Evolutionary conservation across 2,888 invertebrate species (phyloP), one percentile per base, ranked within the genome.

Genomic region (Troglohyphantes excavatus): DNA sequence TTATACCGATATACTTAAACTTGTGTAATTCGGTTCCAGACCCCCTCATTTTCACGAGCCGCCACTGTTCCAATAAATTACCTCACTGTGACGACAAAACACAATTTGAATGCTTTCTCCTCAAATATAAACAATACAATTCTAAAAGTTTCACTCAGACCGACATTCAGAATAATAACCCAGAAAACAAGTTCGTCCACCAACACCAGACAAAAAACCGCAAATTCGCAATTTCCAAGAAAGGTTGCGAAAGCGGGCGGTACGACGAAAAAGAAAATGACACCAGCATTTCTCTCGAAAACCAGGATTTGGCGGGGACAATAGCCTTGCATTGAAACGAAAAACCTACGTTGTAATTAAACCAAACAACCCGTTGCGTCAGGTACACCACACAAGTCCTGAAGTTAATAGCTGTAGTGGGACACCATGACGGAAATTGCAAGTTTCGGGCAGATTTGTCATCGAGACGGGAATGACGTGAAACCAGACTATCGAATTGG

Each of bases 281-380:
- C 53, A 53, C 53, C 65, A 65, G 7, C 21, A 5, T 19, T 23
- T 65, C 27, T 65, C 17, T 65, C 27, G 11, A 26, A 26, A 26
- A 11, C 7, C 11, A 65, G 65, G 26, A 23, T 23, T 65, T 65
- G 26, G 65, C 13, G 65, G 0, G 27, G 26, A 65, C 23, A 26
- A 11, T 13, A 53, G 53, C 2, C 17, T 9, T 17, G 17, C 9
- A 17, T 53, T 53, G 5, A 53, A 53, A 53, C 13, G 53, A n/a
- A n/a, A 53, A 53, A 17, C 53, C 53, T 53, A 53, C 53, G 53
- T 53, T 53, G n/a, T 53, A 53, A 53, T 53, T 53, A 39, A 43
- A 65, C 33, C 63, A 78, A 78, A 63, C 43, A 65, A 21, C 11
- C 26, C 6, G 61, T 59, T 29, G n/a, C 29, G 27, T 65, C 78